A percentile compares a stretch with the other conserved stretches of the same genome.
Evolutionary conservation across 2,113 vertebrate genomes (phyloP).

Genomic region (Heliornis fulica): DNA sequence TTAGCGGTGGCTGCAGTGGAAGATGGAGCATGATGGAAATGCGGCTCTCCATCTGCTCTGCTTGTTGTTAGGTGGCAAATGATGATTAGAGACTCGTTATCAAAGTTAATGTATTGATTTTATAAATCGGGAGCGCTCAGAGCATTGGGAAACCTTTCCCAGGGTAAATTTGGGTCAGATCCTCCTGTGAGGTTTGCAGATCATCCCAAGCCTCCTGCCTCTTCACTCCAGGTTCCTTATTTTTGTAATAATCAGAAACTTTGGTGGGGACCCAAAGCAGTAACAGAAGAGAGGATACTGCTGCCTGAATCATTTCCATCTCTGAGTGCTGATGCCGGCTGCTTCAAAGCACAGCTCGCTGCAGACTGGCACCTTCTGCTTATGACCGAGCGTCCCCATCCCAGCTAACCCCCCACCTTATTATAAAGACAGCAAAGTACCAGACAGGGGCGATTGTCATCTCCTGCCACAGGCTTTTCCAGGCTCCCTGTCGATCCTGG

Average conservation of each 20-base stretch:
- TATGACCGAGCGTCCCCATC: fast-evolving
- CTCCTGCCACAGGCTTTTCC: neutral
- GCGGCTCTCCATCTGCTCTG: constrained; percentile 20
- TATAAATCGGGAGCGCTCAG: neutral
- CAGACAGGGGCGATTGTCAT: neutral
- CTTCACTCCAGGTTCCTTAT: no score
- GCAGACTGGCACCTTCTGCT: neutral
- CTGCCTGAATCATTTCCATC: neutral
- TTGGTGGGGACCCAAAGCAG: no score
- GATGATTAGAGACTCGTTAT: constrained; percentile 13
- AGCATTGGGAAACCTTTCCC: neutral
- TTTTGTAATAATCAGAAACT: no score
- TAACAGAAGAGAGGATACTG: fast-evolving
- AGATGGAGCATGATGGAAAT: constrained; percentile 16
- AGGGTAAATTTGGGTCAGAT: neutral
- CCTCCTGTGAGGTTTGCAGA: neutral
- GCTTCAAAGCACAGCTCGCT: neutral
- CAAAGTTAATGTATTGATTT: neutral
- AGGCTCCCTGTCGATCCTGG: neutral
- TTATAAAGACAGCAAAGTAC: neutral
- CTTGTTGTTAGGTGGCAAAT: neutral
- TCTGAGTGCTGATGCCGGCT: neutral
- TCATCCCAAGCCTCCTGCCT: no score
- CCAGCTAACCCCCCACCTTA: neutral
- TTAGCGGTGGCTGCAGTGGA: neutral